Evolutionary conservation across 1,140 invertebrate species (phyloP), one percentile per base, ranked within the genome.

Genomic region (Drosophila nasuta): DNA sequence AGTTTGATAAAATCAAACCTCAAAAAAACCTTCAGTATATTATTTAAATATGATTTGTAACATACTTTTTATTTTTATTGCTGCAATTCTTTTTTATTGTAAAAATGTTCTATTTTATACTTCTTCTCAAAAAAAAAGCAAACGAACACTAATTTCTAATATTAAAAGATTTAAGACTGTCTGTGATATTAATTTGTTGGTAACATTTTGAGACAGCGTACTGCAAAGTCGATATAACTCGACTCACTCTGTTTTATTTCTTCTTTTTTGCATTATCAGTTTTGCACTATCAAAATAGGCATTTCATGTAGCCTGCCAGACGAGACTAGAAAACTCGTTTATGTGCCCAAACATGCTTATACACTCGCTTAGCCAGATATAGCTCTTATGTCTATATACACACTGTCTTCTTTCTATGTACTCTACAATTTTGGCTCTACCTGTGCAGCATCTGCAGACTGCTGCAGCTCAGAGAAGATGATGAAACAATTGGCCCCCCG

Each of bases 211-310:
- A 8, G 25, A 8, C 7, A 64, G 49, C 11, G 62, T 11, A 54
- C 48, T n/a, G 10, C 11, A 5, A 11, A 30, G 48, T 52, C 63
- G 77, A 17, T 46, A 43, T 62, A 49, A 49, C 52, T 49, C 45
- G 28, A 25, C 49, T 52, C 10, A 11, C 45, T 41, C 35, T 41
- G n/a, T 38, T 68, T 8, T 8, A 15, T 43, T 56, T 30, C 20
- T 33, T 33, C 64, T 28, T 43, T 25, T 35, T 46, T n/a, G 7
- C 13, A 51, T 54, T 65, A 59, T 65, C 25, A 58, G 35, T 49
- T 71, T 65, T 81, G 68, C 79, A 74, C 79, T 71, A 82, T 82
- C 80, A 71, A 81, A 81, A 69, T 81, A 62, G 56, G 75, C 62
- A 74, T 58, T 81, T 58, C 41, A 13, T 60, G 78, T 43, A 15